Conservation (phyloP, 2,113 vertebrate species). For the Pantherophis guttatus region DNA sequence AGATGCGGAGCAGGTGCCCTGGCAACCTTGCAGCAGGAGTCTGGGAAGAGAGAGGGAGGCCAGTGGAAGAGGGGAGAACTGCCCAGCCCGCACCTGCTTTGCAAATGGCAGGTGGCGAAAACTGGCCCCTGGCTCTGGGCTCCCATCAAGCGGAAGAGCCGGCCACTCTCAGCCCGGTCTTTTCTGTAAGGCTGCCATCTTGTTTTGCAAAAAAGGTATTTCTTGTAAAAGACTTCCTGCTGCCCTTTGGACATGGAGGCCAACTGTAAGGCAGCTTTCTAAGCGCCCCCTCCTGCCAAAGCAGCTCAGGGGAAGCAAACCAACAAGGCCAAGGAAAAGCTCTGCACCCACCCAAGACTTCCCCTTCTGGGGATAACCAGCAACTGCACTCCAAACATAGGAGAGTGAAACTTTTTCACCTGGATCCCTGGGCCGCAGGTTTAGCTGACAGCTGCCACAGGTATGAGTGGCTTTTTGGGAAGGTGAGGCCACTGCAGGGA, state of each 20-base stretch:
- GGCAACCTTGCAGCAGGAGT: conserved; percentile 72
- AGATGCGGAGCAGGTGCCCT: conserved; percentile 58
- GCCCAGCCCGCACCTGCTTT: neutral
- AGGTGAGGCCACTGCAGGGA: neutral
- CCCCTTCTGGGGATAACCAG: neutral
- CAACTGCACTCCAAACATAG: neutral
- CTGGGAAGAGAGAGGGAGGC: conserved; percentile 69
- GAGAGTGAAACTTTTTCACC: neutral
- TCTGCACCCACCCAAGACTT: neutral
- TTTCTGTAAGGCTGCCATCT: neutral
- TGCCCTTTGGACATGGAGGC: neutral
- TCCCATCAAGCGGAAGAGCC: neutral
- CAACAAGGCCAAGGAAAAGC: neutral
- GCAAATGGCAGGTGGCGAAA: neutral
- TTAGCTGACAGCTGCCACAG: neutral
- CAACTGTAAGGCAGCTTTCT: neutral
- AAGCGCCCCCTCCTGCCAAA: neutral
- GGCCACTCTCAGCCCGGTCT: neutral
- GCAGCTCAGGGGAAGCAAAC: neutral
- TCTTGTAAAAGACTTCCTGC: neutral
- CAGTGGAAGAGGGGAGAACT: neutral
- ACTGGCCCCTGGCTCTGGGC: neutral
- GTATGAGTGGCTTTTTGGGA: neutral
- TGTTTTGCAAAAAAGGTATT: neutral
- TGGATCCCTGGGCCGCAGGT: neutral